Conservation (phyloP, 2,797 vertebrate genomes). For the Lagodon rhomboides region DNA sequence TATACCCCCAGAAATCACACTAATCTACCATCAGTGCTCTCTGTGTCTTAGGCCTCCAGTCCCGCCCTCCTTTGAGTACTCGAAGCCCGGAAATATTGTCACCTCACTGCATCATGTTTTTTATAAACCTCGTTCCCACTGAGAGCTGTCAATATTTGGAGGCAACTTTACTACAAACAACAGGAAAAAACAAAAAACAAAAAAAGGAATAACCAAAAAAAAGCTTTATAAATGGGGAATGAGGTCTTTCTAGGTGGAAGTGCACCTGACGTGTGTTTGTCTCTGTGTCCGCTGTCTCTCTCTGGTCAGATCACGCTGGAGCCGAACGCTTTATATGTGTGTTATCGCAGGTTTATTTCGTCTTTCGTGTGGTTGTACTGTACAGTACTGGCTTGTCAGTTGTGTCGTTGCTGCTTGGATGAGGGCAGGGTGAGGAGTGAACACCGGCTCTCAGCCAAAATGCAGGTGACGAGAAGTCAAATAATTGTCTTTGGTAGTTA, state of each 20-base stretch:
- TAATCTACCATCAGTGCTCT: slow-evolving; percentile 75
- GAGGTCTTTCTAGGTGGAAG: slow-evolving; percentile 61
- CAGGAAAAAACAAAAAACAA: slow-evolving; percentile 11
- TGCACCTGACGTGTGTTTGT: slow-evolving; percentile 39
- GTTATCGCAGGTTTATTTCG: slow-evolving; percentile 27
- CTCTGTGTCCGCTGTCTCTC: slow-evolving; percentile 55
- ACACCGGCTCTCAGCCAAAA: slow-evolving; percentile 8
- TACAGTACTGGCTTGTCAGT: slow-evolving; percentile 19
- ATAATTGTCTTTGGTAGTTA: not conserved
- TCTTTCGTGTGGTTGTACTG: slow-evolving; percentile 18
- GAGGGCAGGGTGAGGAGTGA: slow-evolving; percentile 1
- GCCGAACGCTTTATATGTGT: slow-evolving; percentile 22
- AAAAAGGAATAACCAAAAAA: slow-evolving; percentile 44
- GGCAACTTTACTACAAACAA: slow-evolving; percentile 39
- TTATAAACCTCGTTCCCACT: slow-evolving; percentile 36
- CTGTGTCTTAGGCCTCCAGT: slow-evolving; percentile 64
- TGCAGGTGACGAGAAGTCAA: slow-evolving; percentile 2
- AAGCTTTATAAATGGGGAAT: slow-evolving; percentile 68
- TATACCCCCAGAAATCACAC: slow-evolving; percentile 77
- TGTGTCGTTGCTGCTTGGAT: slow-evolving; percentile 23
- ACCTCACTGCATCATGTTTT: slow-evolving; percentile 48
- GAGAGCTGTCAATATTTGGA: slow-evolving; percentile 54
- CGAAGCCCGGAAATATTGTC: slow-evolving; percentile 52
- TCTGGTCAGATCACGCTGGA: slow-evolving; percentile 51
- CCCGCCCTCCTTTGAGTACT: slow-evolving; percentile 10